Base-by-base conservation (phyloP, 2,113 vertebrate species). In the Tretioscincus oriximinensis region DNA sequence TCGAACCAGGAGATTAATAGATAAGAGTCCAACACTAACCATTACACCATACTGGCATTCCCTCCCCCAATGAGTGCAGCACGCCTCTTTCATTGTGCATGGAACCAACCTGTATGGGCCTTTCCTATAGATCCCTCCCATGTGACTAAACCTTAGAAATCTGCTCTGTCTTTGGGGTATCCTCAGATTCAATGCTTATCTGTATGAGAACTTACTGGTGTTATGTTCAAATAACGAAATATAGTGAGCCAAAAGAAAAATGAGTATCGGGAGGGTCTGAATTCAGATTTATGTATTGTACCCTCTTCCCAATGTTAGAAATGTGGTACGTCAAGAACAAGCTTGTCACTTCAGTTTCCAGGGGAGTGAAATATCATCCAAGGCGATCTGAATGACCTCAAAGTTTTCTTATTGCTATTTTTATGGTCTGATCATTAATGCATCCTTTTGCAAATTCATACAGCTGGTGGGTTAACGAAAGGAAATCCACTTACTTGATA, bases 401-500 rank as follows among this genome's bases (percentile, higher is more conserved):
- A n/a, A 5, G 28, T 65, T 76, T 65, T 28, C 35, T 76, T 58
- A 58, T 58, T 81, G 80, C 21, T 67, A 66, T 75, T 82, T 35
- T 63, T 86, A n/a, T 67, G 9, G 1, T 63, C 10, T 35, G 1
- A 47, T 31, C 41, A 16, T 29, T 81, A 24, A 41, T 4, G 67
- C 0, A 0, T 1, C 79, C 24, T 58, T 76, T 41, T 68, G 54
- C 72, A 81, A 78, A 68, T 10, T 7, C 82, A 77, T 0, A 0
- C 41, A 35, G 28, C 4, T 45, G 81, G 22, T 65, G 87, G 77
- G 0, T 88, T n/a, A 65, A 73, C 71, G 16, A 60, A 78, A 47
- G 54, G 60, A 60, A 0, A 22, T 68, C 26, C 82, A 96, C 98
- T 99, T 98, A 99, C 98, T 99, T 99, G 95, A 99, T 99, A 93